Evolutionary conservation across 2,113 vertebrate genomes (phyloP).

Genomic region (Syrrhaptes paradoxus): DNA sequence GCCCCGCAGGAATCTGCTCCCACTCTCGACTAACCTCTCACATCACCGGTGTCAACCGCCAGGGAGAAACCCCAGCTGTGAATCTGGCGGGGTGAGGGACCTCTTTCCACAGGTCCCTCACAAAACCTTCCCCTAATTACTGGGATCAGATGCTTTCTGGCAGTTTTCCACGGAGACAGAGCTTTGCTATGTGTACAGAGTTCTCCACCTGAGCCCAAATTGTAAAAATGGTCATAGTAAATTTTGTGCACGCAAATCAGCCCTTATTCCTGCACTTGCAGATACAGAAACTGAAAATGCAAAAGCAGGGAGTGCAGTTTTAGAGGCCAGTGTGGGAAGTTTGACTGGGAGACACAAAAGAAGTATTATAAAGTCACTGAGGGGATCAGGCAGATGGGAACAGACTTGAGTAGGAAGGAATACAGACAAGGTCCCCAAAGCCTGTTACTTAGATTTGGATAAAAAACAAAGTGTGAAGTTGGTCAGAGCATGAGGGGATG

Average conservation of each 20-base stretch:
- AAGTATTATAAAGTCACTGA: conserved; percentile 47
- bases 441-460: conserved; percentile 23
- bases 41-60: conserved; percentile 36
- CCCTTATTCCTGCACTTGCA: not conserved
- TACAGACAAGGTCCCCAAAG: conserved; percentile 58
- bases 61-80: conserved; percentile 49
- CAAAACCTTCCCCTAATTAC: not conserved
- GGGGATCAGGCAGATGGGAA: conserved; percentile 65
- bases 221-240: conserved; percentile 1
- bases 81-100: not conserved
- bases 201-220: not conserved
- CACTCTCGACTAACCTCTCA: conserved; percentile 48
- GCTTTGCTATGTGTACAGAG: not conserved
- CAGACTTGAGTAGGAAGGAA: conserved; percentile 65
- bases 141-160: not conserved
- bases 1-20: conserved; percentile 55
- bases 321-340: conserved; percentile 25
- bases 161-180: not conserved
- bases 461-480: conserved; percentile 56
- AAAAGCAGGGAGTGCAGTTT: not conserved
- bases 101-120: conserved; percentile 11
- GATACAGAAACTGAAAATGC: not conserved
- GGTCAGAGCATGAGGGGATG: conserved; percentile 60
- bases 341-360: conserved; percentile 50
- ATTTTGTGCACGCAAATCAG: not conserved